phyloP scores from a whole-genome alignment of 2,797 vertebrate genomes.

The Esox lucius region DNA sequence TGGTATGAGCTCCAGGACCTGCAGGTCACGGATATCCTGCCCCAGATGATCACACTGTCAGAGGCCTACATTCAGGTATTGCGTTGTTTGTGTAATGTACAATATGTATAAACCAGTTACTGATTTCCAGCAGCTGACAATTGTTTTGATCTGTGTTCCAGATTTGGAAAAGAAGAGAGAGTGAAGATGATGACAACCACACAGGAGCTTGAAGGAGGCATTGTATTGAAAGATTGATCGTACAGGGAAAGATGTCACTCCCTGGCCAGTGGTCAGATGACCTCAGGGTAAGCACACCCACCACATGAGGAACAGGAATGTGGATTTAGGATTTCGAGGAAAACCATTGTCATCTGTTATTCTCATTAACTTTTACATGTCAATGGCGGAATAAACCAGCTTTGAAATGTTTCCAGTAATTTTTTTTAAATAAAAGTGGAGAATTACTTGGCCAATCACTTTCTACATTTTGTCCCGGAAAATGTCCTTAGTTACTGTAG shows the following conservation, averaged over 20 bases:
- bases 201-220: conserved; percentile 75
- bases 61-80: conserved; percentile 96
- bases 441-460: too few species aligned
- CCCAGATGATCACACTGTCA: conserved; percentile 97
- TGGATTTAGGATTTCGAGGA: not conserved
- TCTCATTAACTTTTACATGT: conserved; percentile 43
- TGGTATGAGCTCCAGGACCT: conserved; percentile 98
- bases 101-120: not conserved
- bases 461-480: too few species aligned
- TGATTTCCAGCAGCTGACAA: not conserved
- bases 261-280: conserved; percentile 6
- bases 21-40: conserved; percentile 94
- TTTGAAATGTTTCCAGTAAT: conserved; percentile 4
- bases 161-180: conserved; percentile 94
- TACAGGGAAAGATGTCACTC: not conserved
- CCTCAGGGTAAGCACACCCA: not conserved
- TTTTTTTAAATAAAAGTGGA: not conserved
- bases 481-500: too few species aligned
- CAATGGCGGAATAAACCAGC: conserved; percentile 55
- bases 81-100: not conserved
- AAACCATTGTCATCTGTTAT: conserved; percentile 21
- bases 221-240: not conserved
- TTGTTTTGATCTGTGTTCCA: conserved; percentile 47
- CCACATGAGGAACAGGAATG: conserved; percentile 1
- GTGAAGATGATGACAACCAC: conserved; percentile 76